Evolutionary conservation across 2,797 vertebrate genomes (phyloP).

Genomic region (Clamator glandarius): DNA sequence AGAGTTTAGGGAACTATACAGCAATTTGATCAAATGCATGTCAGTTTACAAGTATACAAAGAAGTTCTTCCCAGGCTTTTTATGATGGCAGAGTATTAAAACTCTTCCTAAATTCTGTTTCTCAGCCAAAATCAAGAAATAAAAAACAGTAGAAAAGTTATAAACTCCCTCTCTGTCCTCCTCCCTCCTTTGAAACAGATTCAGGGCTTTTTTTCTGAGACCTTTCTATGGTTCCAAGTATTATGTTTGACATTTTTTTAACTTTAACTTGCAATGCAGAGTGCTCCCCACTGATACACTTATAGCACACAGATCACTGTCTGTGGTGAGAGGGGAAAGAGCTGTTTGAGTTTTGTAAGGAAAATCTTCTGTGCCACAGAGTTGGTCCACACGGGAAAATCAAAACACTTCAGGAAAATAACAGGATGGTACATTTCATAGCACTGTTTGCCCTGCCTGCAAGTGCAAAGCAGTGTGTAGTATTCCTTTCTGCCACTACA

Average conservation of each 20-base stretch:
- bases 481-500: neutral
- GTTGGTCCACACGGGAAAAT: neutral
- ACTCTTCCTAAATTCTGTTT: neutral
- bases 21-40: neutral
- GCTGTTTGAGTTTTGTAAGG: neutral
- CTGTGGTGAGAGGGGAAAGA: neutral
- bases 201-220: conserved; percentile 9
- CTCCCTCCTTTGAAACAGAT: neutral
- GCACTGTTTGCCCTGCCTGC: neutral
- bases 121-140: neutral
- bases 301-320: neutral
- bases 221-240: neutral
- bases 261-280: neutral
- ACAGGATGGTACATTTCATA: neutral
- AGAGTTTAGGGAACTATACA: neutral
- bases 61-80: conserved; percentile 1
- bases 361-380: neutral
- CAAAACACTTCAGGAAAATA: neutral
- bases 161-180: neutral
- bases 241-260: neutral
- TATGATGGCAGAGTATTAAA: neutral
- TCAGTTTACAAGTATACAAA: neutral
- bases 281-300: neutral
- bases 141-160: neutral
- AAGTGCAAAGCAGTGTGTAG: neutral